phyloP scores from a whole-genome alignment of 1,140 invertebrate species.

The Sycophila sp. region DNA sequence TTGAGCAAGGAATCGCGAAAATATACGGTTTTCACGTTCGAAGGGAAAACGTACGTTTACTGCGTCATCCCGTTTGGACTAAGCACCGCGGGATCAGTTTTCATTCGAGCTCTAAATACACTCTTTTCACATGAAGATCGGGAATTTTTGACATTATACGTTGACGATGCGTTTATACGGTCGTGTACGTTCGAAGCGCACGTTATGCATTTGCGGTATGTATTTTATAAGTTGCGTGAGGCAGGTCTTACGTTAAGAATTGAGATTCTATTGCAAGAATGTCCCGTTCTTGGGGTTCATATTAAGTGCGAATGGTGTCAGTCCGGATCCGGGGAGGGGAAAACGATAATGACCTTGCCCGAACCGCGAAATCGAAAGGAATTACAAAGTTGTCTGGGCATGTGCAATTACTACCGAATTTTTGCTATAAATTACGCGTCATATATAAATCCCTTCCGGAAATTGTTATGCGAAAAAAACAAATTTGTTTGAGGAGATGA shows the following conservation, averaged over 20 bases:
- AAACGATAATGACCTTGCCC: not conserved
- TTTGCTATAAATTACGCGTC: not conserved
- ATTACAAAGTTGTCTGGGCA: not conserved
- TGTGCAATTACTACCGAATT: too few relatives aligned
- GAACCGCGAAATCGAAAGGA: not conserved
- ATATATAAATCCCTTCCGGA: not conserved
- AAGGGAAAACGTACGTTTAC: not conserved
- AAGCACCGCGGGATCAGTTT: not conserved
- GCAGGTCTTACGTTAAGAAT: not conserved
- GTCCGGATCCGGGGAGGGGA: not conserved
- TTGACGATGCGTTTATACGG: not conserved
- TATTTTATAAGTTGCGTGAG: not conserved
- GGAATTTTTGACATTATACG: not conserved
- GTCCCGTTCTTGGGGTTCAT: not conserved
- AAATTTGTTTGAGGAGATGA: not conserved
- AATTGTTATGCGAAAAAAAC: not conserved
- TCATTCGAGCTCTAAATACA: not conserved
- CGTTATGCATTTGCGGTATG: not conserved
- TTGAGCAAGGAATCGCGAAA: not conserved
- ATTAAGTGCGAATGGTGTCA: too few relatives aligned
- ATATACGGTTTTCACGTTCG: conserved; percentile 4
- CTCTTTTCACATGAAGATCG: not conserved
- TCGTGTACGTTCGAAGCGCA: not conserved
- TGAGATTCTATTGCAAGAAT: not conserved
- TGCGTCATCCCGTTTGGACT: conserved; percentile 1